Conservation (phyloP, 2,113 vertebrate genomes). For the Pachypanchax playfairii region DNA sequence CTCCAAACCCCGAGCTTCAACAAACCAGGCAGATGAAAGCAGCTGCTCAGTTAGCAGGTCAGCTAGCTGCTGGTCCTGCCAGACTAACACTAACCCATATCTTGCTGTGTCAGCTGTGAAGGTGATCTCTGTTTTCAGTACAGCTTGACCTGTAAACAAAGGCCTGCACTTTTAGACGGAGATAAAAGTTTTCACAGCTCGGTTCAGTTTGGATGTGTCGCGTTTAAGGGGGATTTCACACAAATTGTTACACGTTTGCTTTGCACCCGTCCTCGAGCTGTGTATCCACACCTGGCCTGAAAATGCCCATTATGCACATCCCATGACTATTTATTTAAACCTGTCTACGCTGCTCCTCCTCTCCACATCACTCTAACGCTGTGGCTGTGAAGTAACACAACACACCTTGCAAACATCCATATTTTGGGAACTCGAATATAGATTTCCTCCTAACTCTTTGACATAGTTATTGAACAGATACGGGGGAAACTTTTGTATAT, state of each 20-base stretch:
- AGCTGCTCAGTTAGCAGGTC: constrained; percentile 3
- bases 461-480: background rate
- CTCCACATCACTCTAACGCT: constrained; percentile 4
- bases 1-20: no score
- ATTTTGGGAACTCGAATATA: background rate
- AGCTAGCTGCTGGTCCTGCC: background rate
- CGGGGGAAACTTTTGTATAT: no score
- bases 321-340: constrained; percentile 48
- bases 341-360: constrained; percentile 7
- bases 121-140: constrained; percentile 10
- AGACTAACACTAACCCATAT: background rate
- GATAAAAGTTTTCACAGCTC: constrained; percentile 8
- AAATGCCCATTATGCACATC: constrained; percentile 48
- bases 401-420: constrained; percentile 9
- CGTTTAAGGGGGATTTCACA: constrained; percentile 1
- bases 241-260: background rate
- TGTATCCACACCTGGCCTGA: constrained; percentile 39
- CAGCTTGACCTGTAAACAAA: constrained; percentile 16
- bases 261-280: constrained; percentile 10
- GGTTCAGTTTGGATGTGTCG: background rate
- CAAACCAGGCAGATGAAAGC: no score
- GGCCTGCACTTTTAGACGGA: background rate
- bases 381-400: constrained; percentile 17
- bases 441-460: constrained; percentile 1
- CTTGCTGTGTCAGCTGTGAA: constrained; percentile 6